Base-by-base conservation (phyloP, 2,113 vertebrate genomes). In the Pristiophorus japonicus region DNA sequence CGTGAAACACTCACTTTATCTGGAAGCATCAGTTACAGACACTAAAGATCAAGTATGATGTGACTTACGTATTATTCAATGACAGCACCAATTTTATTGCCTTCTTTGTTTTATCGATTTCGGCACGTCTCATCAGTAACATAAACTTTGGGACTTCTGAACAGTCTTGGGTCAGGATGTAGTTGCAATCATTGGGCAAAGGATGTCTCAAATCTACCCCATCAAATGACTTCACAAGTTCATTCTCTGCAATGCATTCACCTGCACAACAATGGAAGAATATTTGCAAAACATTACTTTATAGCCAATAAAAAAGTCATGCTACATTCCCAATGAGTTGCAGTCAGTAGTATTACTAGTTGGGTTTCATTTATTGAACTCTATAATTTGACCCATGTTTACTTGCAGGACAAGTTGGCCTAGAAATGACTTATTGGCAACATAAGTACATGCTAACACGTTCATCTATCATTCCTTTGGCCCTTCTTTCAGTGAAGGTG, bases 111-210 rank as follows among this genome's bases (percentile, higher is more conserved):
- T 51, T 11, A 34, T 94, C 65, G 16, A 0, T 0, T 92, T 94
- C 12, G 3, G 65, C 65, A 16, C 65, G 93, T 47, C n/a, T 94
- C 42, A 73, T 18, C 45, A 94, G 27, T 42, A 94, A n/a, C 42
- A 94, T 70, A 16, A 94, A 94, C 24, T 1, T 94, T 16, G 93
- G 93, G 30, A 12, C 27, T 27, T 47, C 12, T 47, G 97, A 98
- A 87, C 98, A 98, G 95, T 98, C 98, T 95, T 98, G 97, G 70
- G 97, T 97, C 96, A 98, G 96, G 95, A 98, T 96, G 47, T 98
- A 98, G 96, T 97, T 96, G 96, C 98, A 98, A n/a, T 97, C 97
- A 96, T 96, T 96, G 24, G 98, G 97, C 97, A 98, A 97, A 94
- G 97, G 96, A 10, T 97, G 97, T 78, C 96, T 97, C 96, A 96